These are phyloP conservation scores for Rhyzopertha dominica DNA, from an alignment of 1,140 invertebrate species.

Conservation along the genomic window DNA sequence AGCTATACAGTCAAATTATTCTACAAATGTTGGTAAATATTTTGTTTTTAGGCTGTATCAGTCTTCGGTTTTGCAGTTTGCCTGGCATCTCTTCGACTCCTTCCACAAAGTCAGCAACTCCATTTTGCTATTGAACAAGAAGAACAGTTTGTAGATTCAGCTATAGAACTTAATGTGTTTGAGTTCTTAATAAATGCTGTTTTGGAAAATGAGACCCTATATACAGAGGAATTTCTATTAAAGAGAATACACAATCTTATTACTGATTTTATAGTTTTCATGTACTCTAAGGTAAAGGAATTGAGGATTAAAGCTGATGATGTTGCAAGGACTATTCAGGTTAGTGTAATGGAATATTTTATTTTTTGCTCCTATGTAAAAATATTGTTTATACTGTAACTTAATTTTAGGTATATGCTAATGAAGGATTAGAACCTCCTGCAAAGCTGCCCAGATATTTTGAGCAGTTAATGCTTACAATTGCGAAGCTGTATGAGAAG, in stretches of 20 bases:
- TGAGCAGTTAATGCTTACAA: conserved; percentile 73
- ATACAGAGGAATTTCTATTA: conserved; percentile 78
- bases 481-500: conserved; percentile 71
- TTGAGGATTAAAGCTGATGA: conserved; percentile 82
- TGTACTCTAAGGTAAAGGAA: conserved; percentile 88
- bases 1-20: no score
- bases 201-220: conserved; percentile 64
- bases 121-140: conserved; percentile 61
- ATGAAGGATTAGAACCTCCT: conserved; percentile 78
- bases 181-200: conserved; percentile 68
- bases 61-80: conserved; percentile 77
- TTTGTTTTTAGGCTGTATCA: conserved; percentile 66
- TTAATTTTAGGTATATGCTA: no score
- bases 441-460: conserved; percentile 72
- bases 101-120: conserved; percentile 45
- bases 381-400: no score
- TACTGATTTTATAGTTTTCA: conserved; percentile 88
- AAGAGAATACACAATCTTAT: conserved; percentile 79
- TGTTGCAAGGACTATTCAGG: conserved; percentile 73
- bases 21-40: no score
- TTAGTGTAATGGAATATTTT: no score
- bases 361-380: no score
- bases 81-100: conserved; percentile 68
- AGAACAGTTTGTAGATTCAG: conserved; percentile 67
- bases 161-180: conserved; percentile 77